Conservation (phyloP, 2,888 invertebrate species). For the Lumbricus terrestris region DNA sequence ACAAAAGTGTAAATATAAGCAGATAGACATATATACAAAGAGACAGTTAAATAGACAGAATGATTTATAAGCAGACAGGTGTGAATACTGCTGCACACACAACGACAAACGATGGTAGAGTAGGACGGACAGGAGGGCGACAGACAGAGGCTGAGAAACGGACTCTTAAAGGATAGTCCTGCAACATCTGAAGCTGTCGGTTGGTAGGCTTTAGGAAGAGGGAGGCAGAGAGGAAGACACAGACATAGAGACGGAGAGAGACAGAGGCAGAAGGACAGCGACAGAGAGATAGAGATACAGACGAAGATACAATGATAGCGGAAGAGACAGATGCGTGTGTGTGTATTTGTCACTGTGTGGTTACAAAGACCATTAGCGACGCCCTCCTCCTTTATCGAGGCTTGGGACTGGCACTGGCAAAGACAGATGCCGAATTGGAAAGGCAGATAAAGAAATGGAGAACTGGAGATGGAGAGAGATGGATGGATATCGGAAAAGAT, state of each 20-base stretch:
- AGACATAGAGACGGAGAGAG: not conserved
- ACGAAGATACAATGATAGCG: not conserved
- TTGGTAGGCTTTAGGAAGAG: not conserved
- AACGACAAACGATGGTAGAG: not conserved
- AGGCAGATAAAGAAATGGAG: not conserved
- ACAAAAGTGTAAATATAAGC: too few species aligned
- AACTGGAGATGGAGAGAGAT: not conserved
- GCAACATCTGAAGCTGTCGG: too few species aligned
- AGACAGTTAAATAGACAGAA: too few species aligned
- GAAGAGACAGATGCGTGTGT: not conserved
- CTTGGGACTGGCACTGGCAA: too few species aligned
- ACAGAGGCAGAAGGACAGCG: not conserved
- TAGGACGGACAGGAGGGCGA: not conserved
- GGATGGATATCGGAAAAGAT: not conserved
- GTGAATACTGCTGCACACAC: not conserved
- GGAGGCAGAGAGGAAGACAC: not conserved
- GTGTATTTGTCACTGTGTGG: too few species aligned
- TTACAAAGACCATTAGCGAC: too few species aligned
- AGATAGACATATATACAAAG: too few species aligned
- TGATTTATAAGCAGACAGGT: too few species aligned
- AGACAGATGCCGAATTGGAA: not conserved
- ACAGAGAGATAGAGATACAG: not conserved
- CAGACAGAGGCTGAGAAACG: not conserved
- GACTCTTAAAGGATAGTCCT: too few species aligned
- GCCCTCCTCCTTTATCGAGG: too few species aligned